Percentiles rank a stretch among this genome's conserved stretches.
These are phyloP conservation scores for Thunnus albacares DNA, from an alignment of 2,797 vertebrate genomes.

Conservation along the genomic window DNA sequence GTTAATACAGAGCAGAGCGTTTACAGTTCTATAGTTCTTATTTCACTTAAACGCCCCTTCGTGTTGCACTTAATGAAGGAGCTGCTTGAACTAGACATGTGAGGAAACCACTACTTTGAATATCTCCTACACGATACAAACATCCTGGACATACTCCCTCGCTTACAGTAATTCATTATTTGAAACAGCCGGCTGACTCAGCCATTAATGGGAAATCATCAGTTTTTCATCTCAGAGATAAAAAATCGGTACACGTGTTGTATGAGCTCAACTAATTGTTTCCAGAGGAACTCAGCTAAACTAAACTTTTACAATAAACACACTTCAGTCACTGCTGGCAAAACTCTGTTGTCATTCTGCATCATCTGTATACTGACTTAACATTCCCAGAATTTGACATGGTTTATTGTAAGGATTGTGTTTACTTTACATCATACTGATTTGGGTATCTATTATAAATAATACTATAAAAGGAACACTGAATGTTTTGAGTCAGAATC, in stretches of 20 bases:
- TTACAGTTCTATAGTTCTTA: background rate
- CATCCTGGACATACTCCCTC: constrained; percentile 46
- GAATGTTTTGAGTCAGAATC: constrained; percentile 3
- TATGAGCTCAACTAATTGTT: constrained; percentile 43
- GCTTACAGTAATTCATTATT: constrained; percentile 69
- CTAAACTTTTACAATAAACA: constrained; percentile 44
- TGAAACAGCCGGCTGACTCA: constrained; percentile 55
- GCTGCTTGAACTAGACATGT: background rate
- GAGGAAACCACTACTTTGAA: constrained; percentile 56
- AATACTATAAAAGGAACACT: background rate
- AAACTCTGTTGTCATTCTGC: background rate
- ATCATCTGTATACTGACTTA: background rate
- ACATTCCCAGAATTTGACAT: constrained; percentile 6
- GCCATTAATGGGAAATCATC: constrained; percentile 64
- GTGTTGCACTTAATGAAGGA: background rate
- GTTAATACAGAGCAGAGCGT: background rate
- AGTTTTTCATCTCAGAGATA: constrained; percentile 45
- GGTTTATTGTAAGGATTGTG: constrained; percentile 14
- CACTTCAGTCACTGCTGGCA: background rate
- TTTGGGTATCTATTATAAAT: background rate
- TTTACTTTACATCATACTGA: background rate
- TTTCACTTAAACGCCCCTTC: constrained; percentile 62
- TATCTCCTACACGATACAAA: constrained; percentile 50
- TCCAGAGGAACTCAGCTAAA: constrained; percentile 47
- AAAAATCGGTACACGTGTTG: constrained; percentile 23